phyloP scores from a whole-genome alignment of 2,888 invertebrate species.

The Tigriopus californicus region DNA sequence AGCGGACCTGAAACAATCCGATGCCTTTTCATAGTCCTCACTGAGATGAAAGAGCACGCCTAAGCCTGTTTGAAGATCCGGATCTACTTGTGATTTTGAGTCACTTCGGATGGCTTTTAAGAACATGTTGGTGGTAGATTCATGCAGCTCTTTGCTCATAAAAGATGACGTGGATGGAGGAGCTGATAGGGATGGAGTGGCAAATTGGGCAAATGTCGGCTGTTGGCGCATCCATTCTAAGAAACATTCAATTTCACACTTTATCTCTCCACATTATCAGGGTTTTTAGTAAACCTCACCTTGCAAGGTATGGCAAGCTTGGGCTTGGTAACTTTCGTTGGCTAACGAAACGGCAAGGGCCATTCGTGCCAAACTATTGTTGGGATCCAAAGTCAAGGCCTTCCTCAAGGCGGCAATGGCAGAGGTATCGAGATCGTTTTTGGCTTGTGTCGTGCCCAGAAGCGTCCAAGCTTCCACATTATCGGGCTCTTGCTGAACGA shows the following conservation, averaged over 20 bases:
- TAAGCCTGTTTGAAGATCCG: slow-evolving; percentile 79
- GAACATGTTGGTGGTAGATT: slow-evolving; percentile 21
- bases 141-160: slow-evolving; percentile 19
- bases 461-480: slow-evolving; percentile 68
- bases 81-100: slow-evolving; percentile 46
- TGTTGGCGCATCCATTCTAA: neutral
- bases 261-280: no score
- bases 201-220: no score
- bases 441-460: slow-evolving; percentile 78
- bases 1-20: slow-evolving; percentile 84
- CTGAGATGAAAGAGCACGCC: slow-evolving; percentile 88
- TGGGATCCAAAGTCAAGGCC: slow-evolving; percentile 57
- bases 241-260: neutral
- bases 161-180: slow-evolving; percentile 1
- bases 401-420: slow-evolving; percentile 36
- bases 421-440: slow-evolving; percentile 62
- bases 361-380: slow-evolving; percentile 64
- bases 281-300: slow-evolving; percentile 21
- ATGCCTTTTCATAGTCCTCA: slow-evolving; percentile 84
- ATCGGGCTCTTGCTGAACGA: slow-evolving; percentile 58
- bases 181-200: no score
- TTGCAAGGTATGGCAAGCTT: slow-evolving; percentile 60
- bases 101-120: slow-evolving; percentile 49
- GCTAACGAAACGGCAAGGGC: slow-evolving; percentile 83
- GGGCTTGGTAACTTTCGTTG: slow-evolving; percentile 80